Base-by-base conservation (phyloP, 1,140 invertebrate genomes). In the Zaprionus taronus region DNA sequence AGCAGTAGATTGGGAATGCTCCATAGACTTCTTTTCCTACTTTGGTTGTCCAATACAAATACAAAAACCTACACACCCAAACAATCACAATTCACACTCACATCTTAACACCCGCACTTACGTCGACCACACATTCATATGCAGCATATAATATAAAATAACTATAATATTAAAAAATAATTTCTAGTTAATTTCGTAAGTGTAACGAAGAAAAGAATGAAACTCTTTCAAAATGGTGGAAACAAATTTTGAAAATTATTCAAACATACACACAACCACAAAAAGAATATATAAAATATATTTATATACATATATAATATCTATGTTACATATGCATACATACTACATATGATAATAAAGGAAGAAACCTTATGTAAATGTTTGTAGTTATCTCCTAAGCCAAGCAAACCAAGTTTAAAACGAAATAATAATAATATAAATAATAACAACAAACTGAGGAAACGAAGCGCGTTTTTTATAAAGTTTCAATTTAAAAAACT, bases 331-430 rank as follows among this genome's bases (percentile, higher is more conserved):
- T 70, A 75, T 72, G 71, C 74, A 75, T 78, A 80, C 78, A 81
- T 74, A 65, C 55, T 47, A 34, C 31, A 55, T 38, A 38, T 49
- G 47, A 11, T 11, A 51, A 71, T 26, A 78, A 34, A 64, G 6
- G 2, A 24, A 60, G 36, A n/a, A 60, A 61, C 22, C 41, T 67
- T 76, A 70, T 89, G 78, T 83, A 89, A 60, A 81, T 89, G 81
- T 84, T 84, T 89, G 81, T 89, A 81, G 77, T 83, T 89, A 89
- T 79, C 69, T 83, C 60, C 22, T 87, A 87, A 89, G 84, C 84
- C 84, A 86, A 87, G 83, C 80, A 87, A 87, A 62, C 63, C 73
- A 70, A 83, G 72, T 77, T 62, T 51, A 72, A 72, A 60, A 56
- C 49, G 15, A 15, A 75, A 47, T 61, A 47, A 66, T 38, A 62